Percentiles rank a stretch among this genome's conserved stretches.
Evolutionary conservation across 2,888 invertebrate genomes (phyloP).

Genomic region (Eupelmus urozonus): DNA sequence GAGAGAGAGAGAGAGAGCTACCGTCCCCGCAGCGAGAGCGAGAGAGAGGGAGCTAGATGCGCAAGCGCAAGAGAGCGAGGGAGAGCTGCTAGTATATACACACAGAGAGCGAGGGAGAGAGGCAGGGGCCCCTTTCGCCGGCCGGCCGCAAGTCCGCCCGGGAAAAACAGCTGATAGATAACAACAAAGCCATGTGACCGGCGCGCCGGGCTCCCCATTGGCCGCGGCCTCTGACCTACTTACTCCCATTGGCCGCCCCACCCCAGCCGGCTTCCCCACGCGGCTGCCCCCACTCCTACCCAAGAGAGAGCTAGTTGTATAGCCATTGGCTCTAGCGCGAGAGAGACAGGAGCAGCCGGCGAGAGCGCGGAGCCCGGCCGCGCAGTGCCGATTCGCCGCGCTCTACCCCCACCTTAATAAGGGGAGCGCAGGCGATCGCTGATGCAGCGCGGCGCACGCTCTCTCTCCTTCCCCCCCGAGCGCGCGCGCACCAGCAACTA

Average conservation of each 20-base stretch:
- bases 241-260: constrained; percentile 49
- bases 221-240: constrained; percentile 64
- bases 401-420: too few relatives aligned
- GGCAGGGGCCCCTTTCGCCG: constrained; percentile 73
- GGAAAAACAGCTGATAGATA: constrained; percentile 82
- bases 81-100: neutral
- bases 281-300: too few relatives aligned
- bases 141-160: constrained; percentile 73
- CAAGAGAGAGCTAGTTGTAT: neutral
- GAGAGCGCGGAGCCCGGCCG: too few relatives aligned
- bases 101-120: neutral
- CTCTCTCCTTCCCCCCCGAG: neutral
- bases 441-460: too few relatives aligned
- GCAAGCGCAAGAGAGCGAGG: constrained; percentile 2
- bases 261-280: constrained; percentile 11
- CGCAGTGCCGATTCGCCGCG: too few relatives aligned
- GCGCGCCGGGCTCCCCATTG: constrained; percentile 75
- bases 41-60: neutral
- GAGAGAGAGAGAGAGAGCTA: constrained; percentile 2
- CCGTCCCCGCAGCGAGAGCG: neutral
- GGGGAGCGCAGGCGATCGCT: too few relatives aligned
- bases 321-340: constrained; percentile 1
- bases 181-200: constrained; percentile 84
- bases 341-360: neutral
- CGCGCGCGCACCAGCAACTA: neutral